These are phyloP conservation scores for Elysia chlorotica DNA, from an alignment of 1,140 invertebrate genomes.

Conservation along the genomic window DNA sequence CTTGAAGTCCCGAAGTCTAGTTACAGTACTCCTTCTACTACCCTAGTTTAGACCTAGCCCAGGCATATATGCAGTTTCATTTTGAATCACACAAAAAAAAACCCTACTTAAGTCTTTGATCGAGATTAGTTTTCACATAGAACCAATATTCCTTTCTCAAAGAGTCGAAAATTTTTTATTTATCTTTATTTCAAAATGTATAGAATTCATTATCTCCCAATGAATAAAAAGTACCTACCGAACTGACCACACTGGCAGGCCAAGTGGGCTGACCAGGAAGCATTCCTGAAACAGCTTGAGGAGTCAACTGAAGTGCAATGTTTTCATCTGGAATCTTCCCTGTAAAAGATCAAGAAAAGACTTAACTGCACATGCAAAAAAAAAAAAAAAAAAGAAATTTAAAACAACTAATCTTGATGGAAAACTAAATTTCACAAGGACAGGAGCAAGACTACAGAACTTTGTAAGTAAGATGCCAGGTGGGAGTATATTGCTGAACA, in stretches of 20 bases:
- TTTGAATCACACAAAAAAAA: too few species aligned
- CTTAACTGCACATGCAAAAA: neutral
- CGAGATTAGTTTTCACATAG: too few species aligned
- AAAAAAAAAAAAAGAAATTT: neutral
- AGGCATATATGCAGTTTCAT: too few species aligned
- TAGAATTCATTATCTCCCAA: too few species aligned
- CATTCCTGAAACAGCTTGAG: constrained; percentile 76
- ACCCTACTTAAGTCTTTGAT: too few species aligned
- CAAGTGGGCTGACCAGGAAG: constrained; percentile 53
- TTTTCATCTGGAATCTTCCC: constrained; percentile 95
- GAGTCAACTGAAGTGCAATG: constrained; percentile 86
- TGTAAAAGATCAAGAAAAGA: constrained; percentile 43
- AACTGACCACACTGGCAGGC: constrained; percentile 81
- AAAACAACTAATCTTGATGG: neutral
- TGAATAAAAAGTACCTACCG: constrained; percentile 59
- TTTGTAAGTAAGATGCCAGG: neutral
- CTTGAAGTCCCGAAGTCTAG: too few species aligned
- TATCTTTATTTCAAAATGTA: neutral
- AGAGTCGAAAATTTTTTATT: neutral
- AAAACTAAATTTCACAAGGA: too few species aligned
- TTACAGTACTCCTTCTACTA: too few species aligned
- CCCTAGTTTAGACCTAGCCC: too few species aligned
- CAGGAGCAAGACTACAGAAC: too few species aligned
- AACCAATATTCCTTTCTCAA: too few species aligned
- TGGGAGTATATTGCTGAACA: neutral